phyloP scores from a whole-genome alignment of 2,113 vertebrate genomes.

The Dicaeum eximium region DNA sequence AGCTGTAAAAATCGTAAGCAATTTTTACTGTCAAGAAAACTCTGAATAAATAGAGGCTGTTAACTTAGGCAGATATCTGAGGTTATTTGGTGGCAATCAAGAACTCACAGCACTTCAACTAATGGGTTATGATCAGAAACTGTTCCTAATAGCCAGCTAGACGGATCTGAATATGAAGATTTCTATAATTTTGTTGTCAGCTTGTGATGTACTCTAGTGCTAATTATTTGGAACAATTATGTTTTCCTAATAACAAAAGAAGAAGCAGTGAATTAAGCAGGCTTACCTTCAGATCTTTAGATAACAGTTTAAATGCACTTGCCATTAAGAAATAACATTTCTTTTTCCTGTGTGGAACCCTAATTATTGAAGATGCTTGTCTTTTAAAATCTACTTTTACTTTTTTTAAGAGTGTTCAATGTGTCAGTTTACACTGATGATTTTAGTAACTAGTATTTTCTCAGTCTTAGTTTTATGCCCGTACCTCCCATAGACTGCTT shows the following conservation, averaged over 20 bases:
- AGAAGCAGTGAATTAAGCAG: conserved; percentile 80
- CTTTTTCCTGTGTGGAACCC: conserved; percentile 67
- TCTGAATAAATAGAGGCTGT: conserved; percentile 76
- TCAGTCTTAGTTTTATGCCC: conserved; percentile 70
- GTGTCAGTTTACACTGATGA: conserved; percentile 76
- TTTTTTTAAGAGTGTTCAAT: conserved; percentile 66
- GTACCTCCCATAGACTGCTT: conserved; percentile 79
- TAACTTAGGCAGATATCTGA: conserved; percentile 76
- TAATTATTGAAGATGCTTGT: conserved; percentile 78
- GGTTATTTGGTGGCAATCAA: conserved; percentile 80
- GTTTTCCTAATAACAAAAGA: conserved; percentile 85
- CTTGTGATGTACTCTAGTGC: conserved; percentile 82
- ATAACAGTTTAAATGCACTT: conserved; percentile 79
- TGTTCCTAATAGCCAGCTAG: conserved; percentile 82
- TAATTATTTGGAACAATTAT: conserved; percentile 87
- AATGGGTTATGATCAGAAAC: conserved; percentile 83
- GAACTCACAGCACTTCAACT: conserved; percentile 77
- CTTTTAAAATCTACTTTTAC: conserved; percentile 70
- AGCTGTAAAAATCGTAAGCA: conserved; percentile 74
- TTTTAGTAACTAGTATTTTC: conserved; percentile 78
- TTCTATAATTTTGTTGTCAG: conserved; percentile 88
- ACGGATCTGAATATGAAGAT: conserved; percentile 81
- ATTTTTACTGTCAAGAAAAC: conserved; percentile 77
- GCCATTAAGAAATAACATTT: conserved; percentile 77
- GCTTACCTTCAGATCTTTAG: conserved; percentile 80